These are phyloP conservation scores for Brachymystax lenok DNA, from an alignment of 2,797 vertebrate species.

Conservation along the genomic window DNA sequence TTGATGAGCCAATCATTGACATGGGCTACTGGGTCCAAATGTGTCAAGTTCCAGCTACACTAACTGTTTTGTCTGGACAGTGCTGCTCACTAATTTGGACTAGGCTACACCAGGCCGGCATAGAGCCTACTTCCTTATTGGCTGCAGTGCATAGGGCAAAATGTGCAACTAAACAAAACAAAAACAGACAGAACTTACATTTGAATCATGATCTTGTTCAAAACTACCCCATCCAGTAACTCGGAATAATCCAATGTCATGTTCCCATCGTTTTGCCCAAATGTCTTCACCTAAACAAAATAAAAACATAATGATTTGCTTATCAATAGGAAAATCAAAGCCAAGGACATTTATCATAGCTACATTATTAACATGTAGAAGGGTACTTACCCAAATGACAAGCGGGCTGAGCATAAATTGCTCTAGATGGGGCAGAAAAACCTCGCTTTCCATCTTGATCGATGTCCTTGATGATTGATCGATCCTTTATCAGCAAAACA, in stretches of 20 bases:
- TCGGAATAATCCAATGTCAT: conserved; percentile 84
- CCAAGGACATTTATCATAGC: background rate
- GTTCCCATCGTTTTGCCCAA: conserved; percentile 80
- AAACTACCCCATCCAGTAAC: conserved; percentile 86
- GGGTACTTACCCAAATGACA: conserved; percentile 88
- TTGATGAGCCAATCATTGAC: conserved; percentile 12
- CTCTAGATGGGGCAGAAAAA: conserved; percentile 83
- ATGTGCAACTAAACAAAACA: background rate
- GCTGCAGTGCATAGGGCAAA: conserved; percentile 4
- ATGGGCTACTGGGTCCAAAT: background rate
- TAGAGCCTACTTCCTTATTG: conserved; percentile 6
- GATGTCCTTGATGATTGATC: background rate
- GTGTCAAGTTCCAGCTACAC: background rate
- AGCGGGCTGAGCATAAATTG: conserved; percentile 91
- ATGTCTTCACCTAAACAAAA: conserved; percentile 86
- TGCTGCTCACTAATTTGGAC: background rate
- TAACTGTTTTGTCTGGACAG: conserved; percentile 15
- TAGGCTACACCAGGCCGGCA: background rate
- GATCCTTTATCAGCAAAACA: conserved; percentile 7
- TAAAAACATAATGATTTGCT: background rate
- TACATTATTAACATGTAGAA: background rate
- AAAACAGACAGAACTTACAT: conserved; percentile 81
- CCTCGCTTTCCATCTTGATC: conserved; percentile 83
- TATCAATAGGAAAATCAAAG: background rate
- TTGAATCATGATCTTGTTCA: conserved; percentile 91